phyloP scores from a whole-genome alignment of 2,888 invertebrate species.

The Seira sanloemensis region DNA sequence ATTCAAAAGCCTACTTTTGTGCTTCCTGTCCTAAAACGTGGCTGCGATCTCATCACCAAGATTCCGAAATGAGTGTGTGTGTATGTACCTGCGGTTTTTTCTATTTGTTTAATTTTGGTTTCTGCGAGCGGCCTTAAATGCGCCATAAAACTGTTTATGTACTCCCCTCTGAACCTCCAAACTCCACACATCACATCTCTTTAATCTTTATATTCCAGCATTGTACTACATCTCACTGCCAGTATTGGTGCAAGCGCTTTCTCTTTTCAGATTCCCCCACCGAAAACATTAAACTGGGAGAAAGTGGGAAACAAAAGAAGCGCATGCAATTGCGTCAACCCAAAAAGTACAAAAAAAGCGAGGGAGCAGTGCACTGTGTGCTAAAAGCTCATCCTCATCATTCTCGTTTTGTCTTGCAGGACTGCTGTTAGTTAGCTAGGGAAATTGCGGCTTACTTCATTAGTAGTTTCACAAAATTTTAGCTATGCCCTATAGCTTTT shows the following conservation, averaged over 20 bases:
- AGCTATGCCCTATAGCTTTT: conserved; percentile 29
- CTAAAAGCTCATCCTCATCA: background rate
- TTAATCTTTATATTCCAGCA: background rate
- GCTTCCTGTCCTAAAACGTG: background rate
- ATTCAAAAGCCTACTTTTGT: background rate
- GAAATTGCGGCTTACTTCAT: conserved; percentile 50
- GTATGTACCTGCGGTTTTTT: background rate
- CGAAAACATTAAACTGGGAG: background rate
- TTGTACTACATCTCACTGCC: background rate
- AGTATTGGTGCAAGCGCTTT: background rate
- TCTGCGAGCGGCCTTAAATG: background rate
- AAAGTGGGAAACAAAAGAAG: background rate
- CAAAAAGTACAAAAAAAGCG: background rate
- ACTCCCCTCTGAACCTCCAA: conserved; percentile 22
- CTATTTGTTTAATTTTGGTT: background rate
- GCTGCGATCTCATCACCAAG: background rate
- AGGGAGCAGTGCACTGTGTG: background rate
- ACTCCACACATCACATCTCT: background rate
- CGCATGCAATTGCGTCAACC: background rate
- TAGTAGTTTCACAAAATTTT: conserved; percentile 33
- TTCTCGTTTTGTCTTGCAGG: background rate
- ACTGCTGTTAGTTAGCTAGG: conserved; percentile 39
- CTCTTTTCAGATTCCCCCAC: background rate
- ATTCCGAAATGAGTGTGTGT: background rate
- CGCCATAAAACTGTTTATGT: background rate